Percentiles rank a stretch among this genome's conserved stretches.
These are phyloP conservation scores for Struthidea cinerea DNA, from an alignment of 2,113 vertebrate species.

Conservation along the genomic window DNA sequence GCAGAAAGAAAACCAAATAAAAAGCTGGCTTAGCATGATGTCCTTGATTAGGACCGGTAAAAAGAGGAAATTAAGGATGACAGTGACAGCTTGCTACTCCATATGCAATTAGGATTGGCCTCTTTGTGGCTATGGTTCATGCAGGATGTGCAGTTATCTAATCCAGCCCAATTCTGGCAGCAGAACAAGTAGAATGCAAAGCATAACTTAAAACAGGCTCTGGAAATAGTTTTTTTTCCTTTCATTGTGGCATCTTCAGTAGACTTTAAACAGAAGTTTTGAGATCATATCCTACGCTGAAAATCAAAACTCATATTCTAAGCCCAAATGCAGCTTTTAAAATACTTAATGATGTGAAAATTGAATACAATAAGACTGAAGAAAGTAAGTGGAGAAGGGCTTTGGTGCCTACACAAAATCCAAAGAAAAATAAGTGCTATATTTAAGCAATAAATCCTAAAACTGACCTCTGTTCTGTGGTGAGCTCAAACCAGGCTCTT, in stretches of 20 bases:
- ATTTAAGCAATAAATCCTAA: not conserved
- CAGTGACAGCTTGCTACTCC: slow-evolving; percentile 23
- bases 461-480: not conserved
- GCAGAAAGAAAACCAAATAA: not conserved
- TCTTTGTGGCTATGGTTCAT: not conserved
- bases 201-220: not conserved
- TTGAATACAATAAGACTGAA: not conserved
- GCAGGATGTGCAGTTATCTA: not conserved
- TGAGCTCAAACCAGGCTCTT: not conserved
- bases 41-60: not conserved
- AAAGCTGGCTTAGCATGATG: not conserved
- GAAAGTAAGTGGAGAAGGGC: not conserved
- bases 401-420: not conserved
- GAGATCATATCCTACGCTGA: not conserved
- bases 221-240: not conserved
- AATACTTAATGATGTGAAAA: not conserved
- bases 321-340: not conserved
- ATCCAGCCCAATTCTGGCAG: not conserved
- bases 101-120: not conserved
- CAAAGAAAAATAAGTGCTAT: not conserved
- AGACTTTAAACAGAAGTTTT: not conserved
- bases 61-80: slow-evolving; percentile 9
- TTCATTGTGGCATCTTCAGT: not conserved
- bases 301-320: not conserved
- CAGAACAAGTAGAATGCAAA: slow-evolving; percentile 3